These are phyloP conservation scores for Eupeodes luniger DNA, from an alignment of 2,888 invertebrate species.

Conservation along the genomic window DNA sequence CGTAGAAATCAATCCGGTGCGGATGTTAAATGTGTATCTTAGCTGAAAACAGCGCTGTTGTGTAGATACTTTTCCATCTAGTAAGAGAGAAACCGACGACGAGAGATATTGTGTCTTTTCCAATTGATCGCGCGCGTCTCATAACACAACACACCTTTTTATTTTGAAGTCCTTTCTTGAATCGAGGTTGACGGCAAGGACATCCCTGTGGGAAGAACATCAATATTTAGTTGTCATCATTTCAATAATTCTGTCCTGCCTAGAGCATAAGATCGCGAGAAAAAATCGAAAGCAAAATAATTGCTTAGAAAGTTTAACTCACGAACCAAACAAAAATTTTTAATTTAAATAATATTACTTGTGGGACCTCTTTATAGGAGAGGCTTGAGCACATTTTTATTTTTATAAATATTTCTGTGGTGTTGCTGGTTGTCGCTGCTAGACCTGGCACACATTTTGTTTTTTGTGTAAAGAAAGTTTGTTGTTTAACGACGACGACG, in stretches of 20 bases:
- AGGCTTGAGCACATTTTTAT: conserved; percentile 52
- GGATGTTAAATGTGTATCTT: conserved; percentile 68
- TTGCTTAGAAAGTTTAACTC: conserved; percentile 69
- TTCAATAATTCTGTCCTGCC: too few species aligned
- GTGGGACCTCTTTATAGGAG: conserved; percentile 65
- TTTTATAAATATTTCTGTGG: conserved; percentile 28
- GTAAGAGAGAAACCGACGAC: conserved; percentile 1
- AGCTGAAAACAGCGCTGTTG: conserved; percentile 51
- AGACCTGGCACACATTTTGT: conserved; percentile 61
- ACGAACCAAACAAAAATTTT: conserved; percentile 39
- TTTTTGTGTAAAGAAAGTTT: conserved; percentile 64
- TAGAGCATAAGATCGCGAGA: background rate
- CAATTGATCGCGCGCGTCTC: conserved; percentile 47
- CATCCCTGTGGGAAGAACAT: background rate
- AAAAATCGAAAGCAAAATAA: conserved; percentile 64
- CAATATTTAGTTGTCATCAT: background rate
- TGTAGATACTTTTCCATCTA: conserved; percentile 41
- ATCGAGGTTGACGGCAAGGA: conserved; percentile 48
- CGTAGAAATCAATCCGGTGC: conserved; percentile 76
- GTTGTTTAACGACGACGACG: conserved; percentile 22
- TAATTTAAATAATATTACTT: conserved; percentile 59
- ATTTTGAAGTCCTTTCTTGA: conserved; percentile 19
- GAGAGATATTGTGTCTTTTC: conserved; percentile 27
- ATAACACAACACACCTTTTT: background rate
- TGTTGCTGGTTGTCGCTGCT: conserved; percentile 2